Conservation (phyloP, 2,113 vertebrate species). For the Pan troglodytes region NHGRI_mPanTro3-v2.1_pri NC_072410.2:82613001-82613500, state of each 20-base stretch:
- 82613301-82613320: neutral
- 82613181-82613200: conserved; percentile 29
- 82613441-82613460: neutral
- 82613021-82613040: neutral
- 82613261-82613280: neutral
- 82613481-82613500: neutral
- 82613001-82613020: neutral
- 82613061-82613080: neutral
- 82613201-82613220: conserved; percentile 10
- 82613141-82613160: neutral
- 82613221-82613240: neutral
- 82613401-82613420: neutral
- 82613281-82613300: neutral
- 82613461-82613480: neutral
- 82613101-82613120: neutral
- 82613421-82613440: neutral
- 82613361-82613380: neutral
- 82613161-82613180: conserved; percentile 2
- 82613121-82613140: neutral
- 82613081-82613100: neutral
- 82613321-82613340: neutral
- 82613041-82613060: neutral
- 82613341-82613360: neutral
- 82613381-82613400: neutral
- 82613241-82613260: neutral